phyloP scores from a whole-genome alignment of 1,140 invertebrate genomes.

The Fopius arisanus region DNA sequence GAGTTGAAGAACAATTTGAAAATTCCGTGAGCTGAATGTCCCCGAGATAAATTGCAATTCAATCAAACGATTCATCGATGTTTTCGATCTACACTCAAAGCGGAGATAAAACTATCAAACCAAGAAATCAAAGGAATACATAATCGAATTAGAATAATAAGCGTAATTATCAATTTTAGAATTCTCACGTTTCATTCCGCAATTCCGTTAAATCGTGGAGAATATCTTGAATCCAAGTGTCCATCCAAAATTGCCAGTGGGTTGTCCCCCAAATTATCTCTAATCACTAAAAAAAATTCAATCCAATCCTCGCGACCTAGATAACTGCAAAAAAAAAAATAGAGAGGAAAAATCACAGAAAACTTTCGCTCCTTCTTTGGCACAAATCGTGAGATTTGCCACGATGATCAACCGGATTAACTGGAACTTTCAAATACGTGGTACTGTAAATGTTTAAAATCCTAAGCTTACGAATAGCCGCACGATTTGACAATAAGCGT shows the following conservation, averaged over 20 bases:
- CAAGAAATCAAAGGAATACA: slow-evolving; percentile 60
- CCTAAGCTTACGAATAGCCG: neutral
- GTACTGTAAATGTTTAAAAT: neutral
- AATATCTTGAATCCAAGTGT: neutral
- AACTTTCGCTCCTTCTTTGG: neutral
- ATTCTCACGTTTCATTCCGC: slow-evolving; percentile 1
- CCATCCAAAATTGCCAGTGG: slow-evolving; percentile 19
- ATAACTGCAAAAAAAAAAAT: neutral
- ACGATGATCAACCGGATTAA: neutral
- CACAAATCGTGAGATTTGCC: neutral
- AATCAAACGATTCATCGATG: neutral
- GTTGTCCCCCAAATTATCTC: neutral
- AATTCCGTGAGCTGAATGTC: too few species aligned
- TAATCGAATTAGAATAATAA: slow-evolving; percentile 48
- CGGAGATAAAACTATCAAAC: slow-evolving; percentile 37
- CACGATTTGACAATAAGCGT: neutral
- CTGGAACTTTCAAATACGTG: neutral
- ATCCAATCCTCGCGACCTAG: neutral
- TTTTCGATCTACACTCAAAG: neutral
- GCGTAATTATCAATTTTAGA: neutral
- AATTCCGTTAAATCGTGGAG: neutral
- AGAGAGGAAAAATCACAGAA: neutral
- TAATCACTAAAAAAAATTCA: slow-evolving; percentile 17
- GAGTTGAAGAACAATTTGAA: too few species aligned
- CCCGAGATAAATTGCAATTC: neutral